These are phyloP conservation scores for Hybos culiciformis DNA, from an alignment of 2,888 invertebrate species.

Conservation along the genomic window DNA sequence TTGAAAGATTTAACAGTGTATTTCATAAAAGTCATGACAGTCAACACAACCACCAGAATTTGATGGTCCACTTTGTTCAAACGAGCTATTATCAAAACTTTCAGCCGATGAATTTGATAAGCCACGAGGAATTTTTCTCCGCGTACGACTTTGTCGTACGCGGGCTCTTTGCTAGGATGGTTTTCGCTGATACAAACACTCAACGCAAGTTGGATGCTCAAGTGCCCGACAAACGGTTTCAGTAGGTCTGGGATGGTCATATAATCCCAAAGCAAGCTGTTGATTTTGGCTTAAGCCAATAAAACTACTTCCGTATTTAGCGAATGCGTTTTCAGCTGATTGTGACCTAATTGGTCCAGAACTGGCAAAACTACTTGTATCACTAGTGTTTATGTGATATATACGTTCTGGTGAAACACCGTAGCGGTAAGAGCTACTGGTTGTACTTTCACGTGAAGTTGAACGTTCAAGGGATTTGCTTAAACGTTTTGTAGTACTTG, in stretches of 20 bases:
- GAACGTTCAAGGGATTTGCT: constrained; percentile 34
- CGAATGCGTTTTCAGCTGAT: constrained; percentile 34
- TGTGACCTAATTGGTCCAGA: constrained; percentile 29
- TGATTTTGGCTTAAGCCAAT: no score
- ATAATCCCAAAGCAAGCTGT: no score
- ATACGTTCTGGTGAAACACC: constrained; percentile 32
- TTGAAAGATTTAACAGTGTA: constrained; percentile 44
- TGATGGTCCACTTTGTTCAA: constrained; percentile 12
- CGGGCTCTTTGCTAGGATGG: constrained; percentile 52
- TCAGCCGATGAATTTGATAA: constrained; percentile 18
- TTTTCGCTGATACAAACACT: constrained; percentile 53
- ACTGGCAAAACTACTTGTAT: not conserved
- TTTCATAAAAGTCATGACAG: constrained; percentile 40
- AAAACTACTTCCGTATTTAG: constrained; percentile 21
- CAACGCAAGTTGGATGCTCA: constrained; percentile 58
- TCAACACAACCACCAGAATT: constrained; percentile 27
- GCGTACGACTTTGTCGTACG: constrained; percentile 47
- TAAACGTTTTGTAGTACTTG: constrained; percentile 18
- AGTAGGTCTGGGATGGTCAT: constrained; percentile 35
- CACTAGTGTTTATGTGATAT: constrained; percentile 26
- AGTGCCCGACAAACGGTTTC: constrained; percentile 35
- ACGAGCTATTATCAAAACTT: constrained; percentile 16
- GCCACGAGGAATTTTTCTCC: constrained; percentile 38
- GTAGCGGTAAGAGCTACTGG: constrained; percentile 26
- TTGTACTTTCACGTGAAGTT: constrained; percentile 31